Base-by-base conservation (phyloP, 2,888 invertebrate genomes). In the Andrena camellia region DNA sequence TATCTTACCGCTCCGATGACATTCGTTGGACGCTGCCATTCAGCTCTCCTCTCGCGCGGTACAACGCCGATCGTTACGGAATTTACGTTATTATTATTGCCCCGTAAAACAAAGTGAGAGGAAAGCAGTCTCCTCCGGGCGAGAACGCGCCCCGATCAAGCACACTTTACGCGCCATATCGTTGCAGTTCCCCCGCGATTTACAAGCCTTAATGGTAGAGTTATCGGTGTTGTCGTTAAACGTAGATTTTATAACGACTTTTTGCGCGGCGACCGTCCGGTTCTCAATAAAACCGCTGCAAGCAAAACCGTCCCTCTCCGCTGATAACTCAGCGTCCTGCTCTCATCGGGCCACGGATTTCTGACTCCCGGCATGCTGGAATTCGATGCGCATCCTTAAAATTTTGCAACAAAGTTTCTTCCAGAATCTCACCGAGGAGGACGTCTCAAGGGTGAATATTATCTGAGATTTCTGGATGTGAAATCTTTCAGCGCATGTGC, bases 1-100 rank as follows among this genome's bases (percentile, higher is more conserved):
- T 85, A 78, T 84, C 84, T 78, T 6, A 31, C 13, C 62, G 33
- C 29, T 42, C 78, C 85, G 71, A 73, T 81, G 81, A 85, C 68
- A 80, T 81, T 81, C 75, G 81, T 86, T 86, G 83, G 60, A 74
- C 72, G 75, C 13, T 78, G 83, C 82, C 86, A 79, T 82, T 86
- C 79, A 50, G 68, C 8, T 74, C 71, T 69, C 69, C 52, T 59
- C 77, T 35, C 35, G 20, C 42, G 23, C 68, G 68, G 68, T 72
- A 67, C 76, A 68, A 62, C 57, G 68, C 67, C 71, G 70, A 76
- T 78, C 81, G 67, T 78, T 85, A 63, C 48, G 48, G 62, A 67
- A 79, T 83, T 84, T 85, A 85, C 78, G 81, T 85, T 87, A 87
- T 83, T 86, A 83, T 85, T 86, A 86, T 86, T 81, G 72, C 81